These are phyloP conservation scores for Meriones psammophilus DNA, from an alignment of 2,797 vertebrate genomes.

Conservation along the genomic window DNA sequence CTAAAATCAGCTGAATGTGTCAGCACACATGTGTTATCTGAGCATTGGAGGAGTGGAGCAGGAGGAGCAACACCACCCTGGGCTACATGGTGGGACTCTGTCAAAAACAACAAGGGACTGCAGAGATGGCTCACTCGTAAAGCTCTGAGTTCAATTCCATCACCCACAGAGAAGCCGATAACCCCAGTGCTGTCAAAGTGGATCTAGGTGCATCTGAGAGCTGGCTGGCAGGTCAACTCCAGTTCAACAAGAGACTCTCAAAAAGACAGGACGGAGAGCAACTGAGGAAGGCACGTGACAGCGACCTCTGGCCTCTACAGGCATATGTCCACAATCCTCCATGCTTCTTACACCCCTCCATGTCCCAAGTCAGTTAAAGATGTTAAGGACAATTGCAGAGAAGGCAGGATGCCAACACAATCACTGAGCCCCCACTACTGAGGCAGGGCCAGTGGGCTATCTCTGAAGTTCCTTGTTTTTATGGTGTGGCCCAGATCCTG, in stretches of 20 bases:
- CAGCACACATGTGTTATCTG: background rate
- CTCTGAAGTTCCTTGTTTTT: background rate
- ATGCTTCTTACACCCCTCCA: too few species aligned
- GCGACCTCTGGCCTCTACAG: background rate
- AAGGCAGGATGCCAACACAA: background rate
- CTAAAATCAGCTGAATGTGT: background rate
- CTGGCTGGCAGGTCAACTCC: too few species aligned
- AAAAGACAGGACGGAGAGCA: too few species aligned
- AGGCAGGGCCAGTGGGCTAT: background rate
- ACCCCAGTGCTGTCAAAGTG: too few species aligned
- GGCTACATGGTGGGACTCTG: background rate
- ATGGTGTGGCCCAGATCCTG: background rate
- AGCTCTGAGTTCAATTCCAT: background rate
- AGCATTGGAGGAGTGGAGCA: background rate
- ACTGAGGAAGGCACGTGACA: background rate
- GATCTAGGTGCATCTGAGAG: background rate
- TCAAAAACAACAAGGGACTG: background rate
- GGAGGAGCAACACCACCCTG: background rate
- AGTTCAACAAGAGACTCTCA: background rate
- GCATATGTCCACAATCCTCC: background rate
- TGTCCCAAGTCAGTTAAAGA: background rate
- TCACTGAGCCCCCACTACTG: background rate
- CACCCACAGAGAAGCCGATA: background rate
- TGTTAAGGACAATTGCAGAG: background rate
- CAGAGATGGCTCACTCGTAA: background rate